These are phyloP conservation scores for Acronicta aceris DNA, from an alignment of 2,888 invertebrate species.

Conservation along the genomic window DNA sequence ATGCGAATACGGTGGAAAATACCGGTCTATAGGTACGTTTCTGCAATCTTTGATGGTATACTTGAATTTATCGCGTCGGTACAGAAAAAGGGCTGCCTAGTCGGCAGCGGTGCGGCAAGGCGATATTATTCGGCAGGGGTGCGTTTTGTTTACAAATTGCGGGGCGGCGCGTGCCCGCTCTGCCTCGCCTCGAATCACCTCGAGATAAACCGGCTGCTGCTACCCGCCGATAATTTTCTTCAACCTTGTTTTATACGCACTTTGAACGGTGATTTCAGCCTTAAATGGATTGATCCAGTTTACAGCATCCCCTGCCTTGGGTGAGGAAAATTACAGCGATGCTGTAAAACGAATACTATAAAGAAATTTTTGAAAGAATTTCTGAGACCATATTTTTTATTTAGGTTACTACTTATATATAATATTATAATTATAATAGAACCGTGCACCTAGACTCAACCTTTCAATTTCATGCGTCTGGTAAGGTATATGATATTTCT, in stretches of 20 bases:
- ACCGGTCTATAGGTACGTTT: constrained; percentile 60
- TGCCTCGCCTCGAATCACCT: constrained; percentile 68
- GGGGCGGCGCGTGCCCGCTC: constrained; percentile 76
- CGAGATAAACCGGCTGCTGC: constrained; percentile 75
- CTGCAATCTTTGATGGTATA: constrained; percentile 76
- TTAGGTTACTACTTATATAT: too few relatives aligned
- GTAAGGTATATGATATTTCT: too few relatives aligned
- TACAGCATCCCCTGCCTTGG: constrained; percentile 58
- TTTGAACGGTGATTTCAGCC: constrained; percentile 72
- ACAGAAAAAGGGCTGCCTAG: constrained; percentile 74
- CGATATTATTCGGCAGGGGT: constrained; percentile 81
- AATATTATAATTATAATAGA: too few relatives aligned
- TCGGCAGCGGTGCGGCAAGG: constrained; percentile 63
- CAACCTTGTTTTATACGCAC: constrained; percentile 77
- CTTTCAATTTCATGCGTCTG: too few relatives aligned
- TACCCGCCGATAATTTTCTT: constrained; percentile 79
- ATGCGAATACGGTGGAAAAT: constrained; percentile 59
- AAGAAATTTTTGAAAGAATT: constrained; percentile 10
- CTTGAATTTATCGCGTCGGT: constrained; percentile 79
- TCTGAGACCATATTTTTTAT: constrained; percentile 9
- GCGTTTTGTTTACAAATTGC: constrained; percentile 88
- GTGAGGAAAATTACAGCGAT: constrained; percentile 51
- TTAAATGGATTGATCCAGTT: constrained; percentile 77
- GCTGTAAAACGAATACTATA: constrained; percentile 30
- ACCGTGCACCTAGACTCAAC: too few relatives aligned